Base-by-base conservation (phyloP, 1,140 invertebrate genomes). In the Diorhabda sublineata region DNA sequence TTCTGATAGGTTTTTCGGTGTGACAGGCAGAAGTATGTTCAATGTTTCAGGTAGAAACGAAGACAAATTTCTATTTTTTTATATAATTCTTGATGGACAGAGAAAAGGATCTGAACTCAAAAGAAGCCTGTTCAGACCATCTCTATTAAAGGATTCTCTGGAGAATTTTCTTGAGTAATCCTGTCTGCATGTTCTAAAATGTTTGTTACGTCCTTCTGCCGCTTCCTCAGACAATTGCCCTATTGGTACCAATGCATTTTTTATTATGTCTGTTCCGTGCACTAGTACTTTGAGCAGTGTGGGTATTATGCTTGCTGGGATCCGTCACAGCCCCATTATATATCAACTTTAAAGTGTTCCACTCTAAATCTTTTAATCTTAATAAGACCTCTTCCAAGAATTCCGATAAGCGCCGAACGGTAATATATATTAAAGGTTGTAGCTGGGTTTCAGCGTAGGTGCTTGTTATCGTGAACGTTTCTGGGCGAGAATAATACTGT, bases 201-300 rank as follows among this genome's bases (percentile, higher is more conserved):
- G 64, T 65, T 76, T 77, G 58, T 76, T 71, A 5, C 70, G 8
- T 4, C 72, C 3, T 60, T 69, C 63, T 44, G 62, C 52, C 3
- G 69, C 69, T 58, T 70, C 69, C 67, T 70, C 64, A 4, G 73
- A 73, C 8, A 78, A 62, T 58, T 75, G 70, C 7, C 76, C 73
- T 26, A 75, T 77, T 11, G 76, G 72, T 60, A 77, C 59, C 64
- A 77, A 41, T 3, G 75, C 70, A 71, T 74, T 45, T 66, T 70
- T 45, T 26, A 75, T 74, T 41, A 75, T 47, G 66, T 47, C 58
- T 42, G 60, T 3, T 5, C 68, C 66, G 73, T 78, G 77, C 9
- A 75, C 66, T 57, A 81, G 62, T 61, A 79, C 73, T 75, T 80
- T 79, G 65, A 80, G 78, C 41, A 80, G 57, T n/a, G 72, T 76